Evolutionary conservation across 92 coral and sea anemone genomes (phyloP).

Genomic region (Zoanthus sansibaricus): DNA sequence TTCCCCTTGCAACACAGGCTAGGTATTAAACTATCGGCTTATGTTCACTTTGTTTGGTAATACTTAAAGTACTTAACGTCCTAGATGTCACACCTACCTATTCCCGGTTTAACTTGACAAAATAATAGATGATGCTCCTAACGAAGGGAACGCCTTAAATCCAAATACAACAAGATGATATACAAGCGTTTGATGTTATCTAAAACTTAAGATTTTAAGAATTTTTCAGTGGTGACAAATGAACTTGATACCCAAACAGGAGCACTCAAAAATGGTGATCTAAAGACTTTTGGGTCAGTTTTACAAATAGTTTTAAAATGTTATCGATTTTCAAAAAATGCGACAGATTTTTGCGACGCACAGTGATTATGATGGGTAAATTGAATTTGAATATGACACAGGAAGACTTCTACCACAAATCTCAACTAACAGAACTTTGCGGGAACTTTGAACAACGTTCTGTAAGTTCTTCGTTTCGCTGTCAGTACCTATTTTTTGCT

Average conservation of each 20-base stretch:
- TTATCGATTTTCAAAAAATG: not conserved
- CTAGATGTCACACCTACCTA: conserved; percentile 26
- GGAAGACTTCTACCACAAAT: too few species aligned
- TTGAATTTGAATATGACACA: too few species aligned
- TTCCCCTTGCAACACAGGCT: not conserved
- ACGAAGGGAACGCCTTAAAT: conserved; percentile 1
- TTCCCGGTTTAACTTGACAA: not conserved
- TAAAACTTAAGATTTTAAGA: conserved; percentile 14
- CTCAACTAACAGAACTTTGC: too few species aligned
- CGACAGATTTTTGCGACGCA: too few species aligned
- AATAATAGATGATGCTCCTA: conserved; percentile 1
- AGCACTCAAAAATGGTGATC: not conserved
- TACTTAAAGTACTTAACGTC: not conserved
- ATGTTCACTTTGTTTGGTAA: not conserved
- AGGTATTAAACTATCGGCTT: not conserved
- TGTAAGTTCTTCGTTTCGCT: too few species aligned
- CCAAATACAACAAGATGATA: not conserved
- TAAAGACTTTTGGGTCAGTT: not conserved
- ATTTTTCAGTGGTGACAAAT: conserved; percentile 21
- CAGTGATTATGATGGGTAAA: too few species aligned
- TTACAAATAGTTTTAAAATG: not conserved
- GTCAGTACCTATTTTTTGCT: too few species aligned
- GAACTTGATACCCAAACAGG: not conserved
- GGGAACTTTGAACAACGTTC: too few species aligned
- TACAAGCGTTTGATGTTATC: not conserved